Evolutionary conservation across 2,797 vertebrate genomes (phyloP).

Genomic region (Fratercula arctica): DNA sequence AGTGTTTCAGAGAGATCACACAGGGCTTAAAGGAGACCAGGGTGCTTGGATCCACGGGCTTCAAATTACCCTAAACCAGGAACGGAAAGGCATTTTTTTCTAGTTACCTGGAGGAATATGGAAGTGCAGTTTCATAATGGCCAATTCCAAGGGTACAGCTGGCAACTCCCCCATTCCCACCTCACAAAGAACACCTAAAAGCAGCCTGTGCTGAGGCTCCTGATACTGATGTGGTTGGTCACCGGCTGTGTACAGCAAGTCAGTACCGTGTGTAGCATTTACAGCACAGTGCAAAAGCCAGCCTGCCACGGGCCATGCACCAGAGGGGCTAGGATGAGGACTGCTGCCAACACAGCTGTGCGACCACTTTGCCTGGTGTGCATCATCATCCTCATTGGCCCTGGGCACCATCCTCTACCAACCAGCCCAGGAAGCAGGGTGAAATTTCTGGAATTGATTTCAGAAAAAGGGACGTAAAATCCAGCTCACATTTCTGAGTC

Average conservation of each 20-base stretch:
- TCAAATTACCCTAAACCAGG: neutral
- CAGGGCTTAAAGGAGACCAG: neutral
- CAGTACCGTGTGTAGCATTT: fast-evolving
- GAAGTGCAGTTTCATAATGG: neutral
- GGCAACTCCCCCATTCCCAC: neutral
- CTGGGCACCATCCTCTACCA: neutral
- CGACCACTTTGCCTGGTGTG: fast-evolving
- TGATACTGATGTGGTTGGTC: fast-evolving
- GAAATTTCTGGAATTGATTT: neutral
- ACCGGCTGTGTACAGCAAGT: fast-evolving
- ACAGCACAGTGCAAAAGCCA: no score
- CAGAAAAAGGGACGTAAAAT: neutral
- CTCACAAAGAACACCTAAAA: neutral
- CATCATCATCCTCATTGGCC: neutral
- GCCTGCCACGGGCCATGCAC: no score
- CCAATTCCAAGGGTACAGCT: neutral
- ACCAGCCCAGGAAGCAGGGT: neutral
- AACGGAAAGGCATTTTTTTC: neutral
- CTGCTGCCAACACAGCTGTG: fast-evolving
- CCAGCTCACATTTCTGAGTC: neutral
- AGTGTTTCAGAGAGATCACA: neutral
- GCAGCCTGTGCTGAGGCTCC: fast-evolving
- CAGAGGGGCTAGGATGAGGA: no score
- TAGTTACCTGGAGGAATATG: fast-evolving
- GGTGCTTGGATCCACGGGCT: neutral